These are phyloP conservation scores for Thripadectes ignobilis DNA, from an alignment of 2,797 vertebrate genomes.

Conservation along the genomic window DNA sequence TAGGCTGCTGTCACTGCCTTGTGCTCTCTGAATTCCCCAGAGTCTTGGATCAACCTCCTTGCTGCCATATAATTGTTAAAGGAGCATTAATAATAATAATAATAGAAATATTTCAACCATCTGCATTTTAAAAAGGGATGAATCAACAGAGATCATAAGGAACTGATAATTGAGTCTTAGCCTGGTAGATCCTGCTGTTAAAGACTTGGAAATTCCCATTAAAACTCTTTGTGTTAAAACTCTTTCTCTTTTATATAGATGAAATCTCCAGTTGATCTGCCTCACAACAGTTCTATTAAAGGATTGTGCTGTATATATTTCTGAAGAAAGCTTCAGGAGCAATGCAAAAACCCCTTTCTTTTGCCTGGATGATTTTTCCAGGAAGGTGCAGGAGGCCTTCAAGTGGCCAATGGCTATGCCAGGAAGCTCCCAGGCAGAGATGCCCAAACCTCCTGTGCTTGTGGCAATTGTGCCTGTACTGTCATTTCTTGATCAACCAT, in stretches of 20 bases:
- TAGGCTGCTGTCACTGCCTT: neutral
- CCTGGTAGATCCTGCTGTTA: neutral
- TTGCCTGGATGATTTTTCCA: neutral
- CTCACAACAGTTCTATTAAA: fast-evolving
- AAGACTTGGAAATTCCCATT: neutral
- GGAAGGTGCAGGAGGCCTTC: neutral
- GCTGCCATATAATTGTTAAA: neutral
- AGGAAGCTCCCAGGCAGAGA: neutral
- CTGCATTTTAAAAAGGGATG: neutral
- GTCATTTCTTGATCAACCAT: neutral
- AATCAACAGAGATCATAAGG: neutral
- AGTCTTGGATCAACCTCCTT: neutral
- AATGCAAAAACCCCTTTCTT: neutral
- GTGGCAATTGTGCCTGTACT: neutral
- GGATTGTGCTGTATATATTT: neutral
- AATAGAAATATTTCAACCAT: neutral
- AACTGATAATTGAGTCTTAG: neutral
- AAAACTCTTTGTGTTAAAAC: neutral
- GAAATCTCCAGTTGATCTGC: neutral
- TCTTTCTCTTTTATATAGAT: neutral
- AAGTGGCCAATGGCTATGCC: neutral
- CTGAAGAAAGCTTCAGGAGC: neutral
- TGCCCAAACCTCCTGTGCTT: neutral
- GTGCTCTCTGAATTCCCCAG: neutral
- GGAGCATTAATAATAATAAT: neutral